Base-by-base conservation (phyloP, 1,140 invertebrate genomes). In the Polypedilum pembai region DNA sequence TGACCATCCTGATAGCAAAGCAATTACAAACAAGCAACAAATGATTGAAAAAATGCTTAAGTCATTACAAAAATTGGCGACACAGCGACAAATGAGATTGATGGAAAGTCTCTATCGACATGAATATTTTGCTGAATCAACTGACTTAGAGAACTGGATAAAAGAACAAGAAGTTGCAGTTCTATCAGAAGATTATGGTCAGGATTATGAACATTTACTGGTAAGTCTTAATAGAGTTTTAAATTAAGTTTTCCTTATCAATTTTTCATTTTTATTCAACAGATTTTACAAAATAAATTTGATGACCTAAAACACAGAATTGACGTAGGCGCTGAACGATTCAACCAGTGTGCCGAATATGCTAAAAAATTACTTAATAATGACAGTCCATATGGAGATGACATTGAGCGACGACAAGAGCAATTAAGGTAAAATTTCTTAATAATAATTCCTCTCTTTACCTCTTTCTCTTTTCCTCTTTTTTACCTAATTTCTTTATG, bases 151-250 rank as follows among this genome's bases (percentile, higher is more conserved):
- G 79, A 88, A 90, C 77, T 99, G 96, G 95, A 97, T 99, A 41
- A 89, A 90, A 76, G 95, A 98, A 80, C 94, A 98, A 81, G 89
- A 95, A 82, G 90, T 92, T 77, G 89, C 90, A 0, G 96, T 95
- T 7, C 90, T 90, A 3, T 94, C 92, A 41, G 96, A 99, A 80
- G 97, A 99, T 81, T 98, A 96, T 83, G 96, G 96, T 7, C 93
- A 95, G 81, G 96, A 99, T 85, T 98, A 95, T 81, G 97, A 99
- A 82, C 96, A 99, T 85, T 83, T 98, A 33, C 83, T 95, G 83
- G 90, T 94, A 80, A 82, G 82, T 82, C 75, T 63, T n/a, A 56
- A 75, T 73, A 74, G n/a, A 73, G 40, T 73, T 40, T 65, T 7
- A 15, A 8, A 3, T 66, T 74, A n/a, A n/a, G n/a, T n/a, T 69